A percentile compares a stretch with the other conserved stretches of the same genome.
phyloP scores from a whole-genome alignment of 2,888 invertebrate genomes.

The Lamproptera curius region DNA sequence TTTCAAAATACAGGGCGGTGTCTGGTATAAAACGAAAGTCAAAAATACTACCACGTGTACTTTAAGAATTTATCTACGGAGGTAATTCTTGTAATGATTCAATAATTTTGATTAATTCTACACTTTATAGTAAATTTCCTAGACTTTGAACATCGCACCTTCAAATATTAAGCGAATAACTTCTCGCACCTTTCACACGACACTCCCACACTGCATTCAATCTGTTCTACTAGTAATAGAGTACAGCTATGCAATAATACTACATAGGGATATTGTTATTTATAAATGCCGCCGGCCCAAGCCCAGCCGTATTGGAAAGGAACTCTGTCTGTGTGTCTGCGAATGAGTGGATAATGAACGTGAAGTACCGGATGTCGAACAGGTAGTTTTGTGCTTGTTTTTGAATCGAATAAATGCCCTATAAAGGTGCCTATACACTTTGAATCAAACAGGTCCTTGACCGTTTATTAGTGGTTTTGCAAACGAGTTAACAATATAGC shows the following conservation, averaged over 20 bases:
- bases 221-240: background rate
- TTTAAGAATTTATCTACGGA: no score
- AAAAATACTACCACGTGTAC: no score
- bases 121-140: background rate
- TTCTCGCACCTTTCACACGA: constrained; percentile 10
- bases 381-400: constrained; percentile 11
- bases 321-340: constrained; percentile 17
- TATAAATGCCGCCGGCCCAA: constrained; percentile 18
- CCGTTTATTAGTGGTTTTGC: no score
- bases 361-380: constrained; percentile 18
- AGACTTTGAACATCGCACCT: background rate
- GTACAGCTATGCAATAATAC: background rate
- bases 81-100: background rate
- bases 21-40: no score
- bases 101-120: background rate
- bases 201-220: background rate
- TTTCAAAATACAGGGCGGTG: no score
- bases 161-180: background rate
- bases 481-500: no score
- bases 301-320: constrained; percentile 21
- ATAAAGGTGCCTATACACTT: no score
- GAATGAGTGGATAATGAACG: constrained; percentile 13
- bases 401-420: constrained; percentile 3
- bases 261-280: constrained; percentile 13
- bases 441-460: no score